Evolutionary conservation across 2,113 vertebrate species (phyloP), one percentile per base, ranked within the genome.

Genomic region (Paratilapia polleni): DNA sequence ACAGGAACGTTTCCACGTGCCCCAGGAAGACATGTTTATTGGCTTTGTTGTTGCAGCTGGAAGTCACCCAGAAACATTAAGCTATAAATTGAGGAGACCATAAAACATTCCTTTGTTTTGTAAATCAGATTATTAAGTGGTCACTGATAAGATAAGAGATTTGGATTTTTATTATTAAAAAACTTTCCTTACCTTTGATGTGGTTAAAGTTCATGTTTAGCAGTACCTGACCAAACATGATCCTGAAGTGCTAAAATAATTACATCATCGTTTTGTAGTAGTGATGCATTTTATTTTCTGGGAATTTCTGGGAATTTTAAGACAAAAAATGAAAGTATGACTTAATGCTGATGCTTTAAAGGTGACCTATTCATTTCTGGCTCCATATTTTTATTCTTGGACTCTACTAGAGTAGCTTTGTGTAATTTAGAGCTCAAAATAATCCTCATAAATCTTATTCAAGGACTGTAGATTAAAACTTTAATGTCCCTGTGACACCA

Each of bases 31-130:
- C 36, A 26, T 41, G 22, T 77, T 43, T 38, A 41, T 28, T 60
- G n/a, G 62, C 59, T 52, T 49, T 73, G 47, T 73, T 66, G 6
- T 41, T 54, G 15, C 28, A 12, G 17, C 3, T 43, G 49, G 49
- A 63, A 31, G 5, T 1, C 0, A 3, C 57, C 28, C 15, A 47
- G 57, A 59, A 47, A 26, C 36, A 59, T 75, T 1, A 62, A 64
- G 17, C 15, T 22, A 26, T 13, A 54, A 62, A 31, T 19, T 68
- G 5, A 56, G 17, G 38, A 75, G 31, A 58, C 80, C 49, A 81
- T 83, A 43, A 80, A 87, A 74, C 5, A 11, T 66, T 54, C 47
- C 47, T 73, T 54, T 73, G 19, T 19, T 34, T 54, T 73, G 47
- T 73, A 54, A 54, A 54, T 56, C 15, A 73, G 47, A 73, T 73